Conservation (phyloP, 1,140 invertebrate genomes). For the Diorhabda sublineata region DNA sequence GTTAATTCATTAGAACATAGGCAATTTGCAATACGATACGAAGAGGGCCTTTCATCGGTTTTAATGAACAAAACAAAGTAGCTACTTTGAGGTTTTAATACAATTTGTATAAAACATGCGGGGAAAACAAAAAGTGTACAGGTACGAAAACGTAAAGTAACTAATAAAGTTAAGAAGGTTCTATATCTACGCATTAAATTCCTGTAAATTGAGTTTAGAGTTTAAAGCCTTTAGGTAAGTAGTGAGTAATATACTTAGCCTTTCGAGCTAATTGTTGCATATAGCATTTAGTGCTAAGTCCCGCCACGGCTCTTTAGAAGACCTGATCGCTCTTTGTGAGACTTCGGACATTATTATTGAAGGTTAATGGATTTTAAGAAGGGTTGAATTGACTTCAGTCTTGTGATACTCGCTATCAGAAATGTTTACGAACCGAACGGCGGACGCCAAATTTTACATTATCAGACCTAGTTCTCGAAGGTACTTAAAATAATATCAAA, state of each 20-base stretch:
- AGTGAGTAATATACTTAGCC: conserved; percentile 47
- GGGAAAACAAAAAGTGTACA: background rate
- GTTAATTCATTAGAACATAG: no score
- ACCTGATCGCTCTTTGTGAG: conserved; percentile 45
- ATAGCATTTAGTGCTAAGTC: conserved; percentile 42
- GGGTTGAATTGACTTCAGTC: conserved; percentile 39
- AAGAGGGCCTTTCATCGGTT: background rate
- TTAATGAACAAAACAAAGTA: conserved; percentile 12
- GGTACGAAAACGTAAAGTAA: conserved; percentile 5
- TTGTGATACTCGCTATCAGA: conserved; percentile 21
- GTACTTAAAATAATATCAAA: background rate
- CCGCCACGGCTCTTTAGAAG: conserved; percentile 43
- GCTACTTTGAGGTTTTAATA: background rate
- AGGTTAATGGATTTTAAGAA: conserved; percentile 48
- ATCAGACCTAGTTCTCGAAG: background rate
- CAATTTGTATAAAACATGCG: background rate
- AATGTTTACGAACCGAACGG: conserved; percentile 7
- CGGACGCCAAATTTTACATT: conserved; percentile 14
- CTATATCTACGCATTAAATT: conserved; percentile 30
- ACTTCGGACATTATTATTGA: conserved; percentile 48
- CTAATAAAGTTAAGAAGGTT: conserved; percentile 5
- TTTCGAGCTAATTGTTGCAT: conserved; percentile 45
- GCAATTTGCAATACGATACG: no score
- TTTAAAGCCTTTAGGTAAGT: conserved; percentile 45
- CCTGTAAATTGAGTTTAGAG: conserved; percentile 44